Base-by-base conservation (phyloP, 1,140 invertebrate genomes). In the Maniola jurtina region DNA sequence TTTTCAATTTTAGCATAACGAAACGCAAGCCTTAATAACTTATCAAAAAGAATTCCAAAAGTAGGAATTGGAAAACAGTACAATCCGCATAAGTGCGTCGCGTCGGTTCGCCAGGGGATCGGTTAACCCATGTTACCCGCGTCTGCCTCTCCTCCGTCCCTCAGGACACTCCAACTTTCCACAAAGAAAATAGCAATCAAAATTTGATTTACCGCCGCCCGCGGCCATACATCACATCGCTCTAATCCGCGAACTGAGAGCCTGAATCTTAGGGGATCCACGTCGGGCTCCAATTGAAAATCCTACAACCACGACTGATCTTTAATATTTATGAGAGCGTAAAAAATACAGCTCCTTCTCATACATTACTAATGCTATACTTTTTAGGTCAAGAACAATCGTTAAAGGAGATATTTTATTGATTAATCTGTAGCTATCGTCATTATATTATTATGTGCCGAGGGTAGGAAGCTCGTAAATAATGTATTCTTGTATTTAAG, bases 161-260 rank as follows among this genome's bases (percentile, higher is more conserved):
- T 73, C 55, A 76, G 82, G 81, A 82, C 68, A 74, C 75, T 79
- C 79, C 79, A 82, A 86, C 80, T 85, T 85, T 87, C 82, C 79
- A 86, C 84, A 86, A 86, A 89, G 86, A 88, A 89, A 89, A 89
- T 89, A 83, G 77, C 88, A 90, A 90, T 90, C 88, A 89, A 89
- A 90, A 90, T 90, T 90, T 90, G 86, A 90, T 90, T 90, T 90
- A 90, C 86, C 81, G 86, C 88, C 86, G 80, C 88, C 84, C 82
- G 83, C 83, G 86, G 86, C 88, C 81, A 80, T 86, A 90, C 83
- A 90, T 88, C 86, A 88, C 78, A 80, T 80, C 80, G 68, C 77
- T 80, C 79, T 88, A 89, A 89, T 87, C 86, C 86, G 80, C 73
- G 79, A 78, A 80, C 78, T 77, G 77, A 81, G 80, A 80, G 82